Conservation (phyloP, 2,113 vertebrate genomes). For the Etheostoma cragini region DNA sequence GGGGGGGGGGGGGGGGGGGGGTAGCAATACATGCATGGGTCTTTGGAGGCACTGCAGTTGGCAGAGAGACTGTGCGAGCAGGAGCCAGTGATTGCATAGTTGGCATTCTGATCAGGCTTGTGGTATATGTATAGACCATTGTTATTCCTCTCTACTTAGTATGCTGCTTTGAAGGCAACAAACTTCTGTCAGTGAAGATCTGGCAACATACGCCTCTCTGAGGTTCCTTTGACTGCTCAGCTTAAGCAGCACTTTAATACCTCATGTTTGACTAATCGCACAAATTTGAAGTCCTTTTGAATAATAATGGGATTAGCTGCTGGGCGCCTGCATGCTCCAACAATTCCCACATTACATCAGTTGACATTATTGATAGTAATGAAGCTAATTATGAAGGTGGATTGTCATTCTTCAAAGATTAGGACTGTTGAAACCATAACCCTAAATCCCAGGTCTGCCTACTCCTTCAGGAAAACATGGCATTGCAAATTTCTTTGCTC, state of each 20-base stretch:
- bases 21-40: constrained; percentile 31
- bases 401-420: constrained; percentile 39
- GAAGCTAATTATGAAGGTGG: constrained; percentile 28
- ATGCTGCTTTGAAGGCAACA: constrained; percentile 45
- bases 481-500: constrained; percentile 1
- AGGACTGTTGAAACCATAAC: neutral
- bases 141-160: constrained; percentile 56
- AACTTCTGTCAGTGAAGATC: constrained; percentile 44
- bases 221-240: constrained; percentile 13
- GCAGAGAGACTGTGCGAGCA: constrained; percentile 53
- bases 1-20: constrained; percentile 15
- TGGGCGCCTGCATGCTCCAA: constrained; percentile 22
- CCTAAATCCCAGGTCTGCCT: constrained; percentile 9
- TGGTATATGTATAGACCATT: constrained; percentile 65
- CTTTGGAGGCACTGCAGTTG: constrained; percentile 46
- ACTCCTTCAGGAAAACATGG: constrained; percentile 23
- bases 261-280: constrained; percentile 37
- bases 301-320: constrained; percentile 48
- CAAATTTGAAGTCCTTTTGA: constrained; percentile 26
- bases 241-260: constrained; percentile 32
- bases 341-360: constrained; percentile 31
- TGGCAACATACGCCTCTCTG: constrained; percentile 11
- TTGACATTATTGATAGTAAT: constrained; percentile 36
- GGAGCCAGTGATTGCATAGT: constrained; percentile 56
- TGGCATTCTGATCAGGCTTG: constrained; percentile 71